Conservation (phyloP, 2,888 invertebrate genomes). For the Empis stercorea region DNA sequence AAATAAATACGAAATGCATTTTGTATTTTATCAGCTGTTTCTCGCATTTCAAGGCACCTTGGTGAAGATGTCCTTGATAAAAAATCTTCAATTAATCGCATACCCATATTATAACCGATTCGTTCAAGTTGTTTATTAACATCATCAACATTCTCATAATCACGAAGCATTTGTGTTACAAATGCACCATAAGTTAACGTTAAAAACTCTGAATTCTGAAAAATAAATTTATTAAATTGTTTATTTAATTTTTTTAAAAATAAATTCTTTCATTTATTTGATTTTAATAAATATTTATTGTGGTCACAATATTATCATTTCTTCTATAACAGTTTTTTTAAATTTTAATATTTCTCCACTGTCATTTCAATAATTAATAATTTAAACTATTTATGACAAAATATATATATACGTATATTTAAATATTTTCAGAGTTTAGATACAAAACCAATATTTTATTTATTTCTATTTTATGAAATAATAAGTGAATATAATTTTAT, state of each 20-base stretch:
- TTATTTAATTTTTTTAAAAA: too few species aligned
- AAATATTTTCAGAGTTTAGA: too few species aligned
- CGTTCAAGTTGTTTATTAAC: slow-evolving; percentile 93
- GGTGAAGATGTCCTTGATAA: slow-evolving; percentile 80
- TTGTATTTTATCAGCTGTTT: slow-evolving; percentile 92
- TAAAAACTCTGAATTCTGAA: slow-evolving; percentile 87
- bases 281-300: neutral
- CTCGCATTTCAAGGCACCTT: slow-evolving; percentile 88
- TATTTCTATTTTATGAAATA: too few species aligned
- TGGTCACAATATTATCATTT: too few species aligned
- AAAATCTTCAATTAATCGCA: slow-evolving; percentile 94
- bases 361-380: too few species aligned
- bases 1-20: slow-evolving; percentile 68
- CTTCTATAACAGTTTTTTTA: too few species aligned
- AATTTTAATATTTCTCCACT: too few species aligned
- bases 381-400: too few species aligned
- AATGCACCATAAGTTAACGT: slow-evolving; percentile 96
- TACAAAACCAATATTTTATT: too few species aligned
- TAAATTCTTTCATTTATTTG: neutral
- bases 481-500: too few species aligned
- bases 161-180: slow-evolving; percentile 92
- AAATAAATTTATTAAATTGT: too few species aligned
- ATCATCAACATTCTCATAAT: slow-evolving; percentile 92
- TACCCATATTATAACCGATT: slow-evolving; percentile 97
- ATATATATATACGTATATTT: too few species aligned